Base-by-base conservation (phyloP, 2,797 vertebrate species). In the Amniataba percoides region DNA sequence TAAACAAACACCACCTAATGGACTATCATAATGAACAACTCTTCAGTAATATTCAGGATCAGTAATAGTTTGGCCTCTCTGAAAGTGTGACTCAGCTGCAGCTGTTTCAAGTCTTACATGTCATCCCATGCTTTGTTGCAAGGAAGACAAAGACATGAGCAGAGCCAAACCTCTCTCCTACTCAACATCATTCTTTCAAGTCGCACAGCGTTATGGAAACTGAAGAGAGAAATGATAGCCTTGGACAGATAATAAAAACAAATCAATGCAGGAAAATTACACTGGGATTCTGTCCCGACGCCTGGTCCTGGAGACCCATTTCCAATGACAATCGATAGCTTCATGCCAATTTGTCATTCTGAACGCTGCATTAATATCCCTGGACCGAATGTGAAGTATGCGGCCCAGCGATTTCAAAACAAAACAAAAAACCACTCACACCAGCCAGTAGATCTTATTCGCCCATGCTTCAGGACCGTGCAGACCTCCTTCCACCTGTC, bases 141-240 rank as follows among this genome's bases (percentile, higher is more conserved):
- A 31, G 36, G 51, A 66, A 18, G 31, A 43, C 13, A 59, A 71
- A 49, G 52, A 69, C 57, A n/a, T 3, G 5, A 49, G 40, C 62
- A 52, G 15, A 68, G 18, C 13, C 49, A 69, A 71, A 81, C 56
- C 58, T 63, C 66, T 27, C 40, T 57, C 25, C 27, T 12, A 53
- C 25, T n/a, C 21, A 13, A 36, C 51, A 52, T 42, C 15, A 12
- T 67, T 7, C 48, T 57, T 31, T 62, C 46, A 55, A 12, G 48
- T 57, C 40, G 46, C 5, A 18, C 40, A 66, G 34, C 61, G 63
- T 75, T 71, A 58, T 57, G 49, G 59, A 63, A 62, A 31, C 49
- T 34, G 65, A 42, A 60, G 90, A 94, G 71, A 95, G 95, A 92
- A 91, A 93, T 85, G 90, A 84, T 66, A 1, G 67, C 70, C 39